Conservation (phyloP, 1,140 invertebrate species). For the Hycleus cichorii region DNA sequence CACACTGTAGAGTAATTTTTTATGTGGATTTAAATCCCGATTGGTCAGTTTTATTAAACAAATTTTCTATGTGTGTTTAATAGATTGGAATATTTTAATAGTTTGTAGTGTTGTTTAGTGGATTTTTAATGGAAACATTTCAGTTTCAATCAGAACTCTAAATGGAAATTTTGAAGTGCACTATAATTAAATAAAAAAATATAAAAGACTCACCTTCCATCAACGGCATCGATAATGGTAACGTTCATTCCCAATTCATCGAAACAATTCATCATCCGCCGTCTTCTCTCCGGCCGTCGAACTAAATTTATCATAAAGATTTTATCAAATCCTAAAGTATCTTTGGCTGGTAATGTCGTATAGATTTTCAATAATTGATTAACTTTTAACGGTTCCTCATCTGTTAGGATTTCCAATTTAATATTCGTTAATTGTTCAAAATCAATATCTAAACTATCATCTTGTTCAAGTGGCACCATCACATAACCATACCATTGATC, state of each 20-base stretch:
- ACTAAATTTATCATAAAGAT: constrained; percentile 90
- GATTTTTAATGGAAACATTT: no score
- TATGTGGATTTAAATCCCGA: no score
- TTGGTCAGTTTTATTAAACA: no score
- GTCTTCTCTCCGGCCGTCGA: constrained; percentile 67
- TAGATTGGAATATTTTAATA: no score
- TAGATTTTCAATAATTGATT: constrained; percentile 36
- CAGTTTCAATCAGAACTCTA: no score
- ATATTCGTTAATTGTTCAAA: constrained; percentile 66
- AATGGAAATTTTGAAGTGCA: neutral
- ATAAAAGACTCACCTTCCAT: constrained; percentile 67
- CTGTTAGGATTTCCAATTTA: constrained; percentile 66
- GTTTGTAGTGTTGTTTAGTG: no score
- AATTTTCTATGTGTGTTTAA: no score
- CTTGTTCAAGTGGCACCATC: constrained; percentile 68
- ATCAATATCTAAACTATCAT: constrained; percentile 58
- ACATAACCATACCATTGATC: constrained; percentile 75
- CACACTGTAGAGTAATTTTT: no score
- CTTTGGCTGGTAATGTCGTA: constrained; percentile 46
- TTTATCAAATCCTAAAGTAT: constrained; percentile 62
- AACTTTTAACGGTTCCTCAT: constrained; percentile 34
- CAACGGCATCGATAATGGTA: constrained; percentile 71
- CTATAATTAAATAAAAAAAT: neutral
- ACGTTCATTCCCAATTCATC: constrained; percentile 72
- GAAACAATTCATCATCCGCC: constrained; percentile 72